Base-by-base conservation (phyloP, 2,797 vertebrate species). In the Lophotriccus pileatus region DNA sequence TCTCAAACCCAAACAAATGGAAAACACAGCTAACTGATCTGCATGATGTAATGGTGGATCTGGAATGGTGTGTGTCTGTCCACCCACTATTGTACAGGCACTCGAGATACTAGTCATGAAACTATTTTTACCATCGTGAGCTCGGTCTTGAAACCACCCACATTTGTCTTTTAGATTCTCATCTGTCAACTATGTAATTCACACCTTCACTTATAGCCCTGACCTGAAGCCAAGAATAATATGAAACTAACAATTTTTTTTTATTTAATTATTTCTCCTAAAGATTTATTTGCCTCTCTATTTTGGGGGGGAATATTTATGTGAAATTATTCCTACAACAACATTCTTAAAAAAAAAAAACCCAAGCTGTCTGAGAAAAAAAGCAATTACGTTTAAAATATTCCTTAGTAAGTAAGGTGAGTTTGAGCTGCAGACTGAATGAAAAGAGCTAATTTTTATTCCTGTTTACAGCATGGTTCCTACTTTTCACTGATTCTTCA, bases 131-230 rank as follows among this genome's bases (percentile, higher is more conserved):
- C 24, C 10, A 49, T 72, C 41, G 55, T 84, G 63, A 95, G 63
- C 59, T 87, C 75, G 77, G 66, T 91, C 88, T 93, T 95, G 73
- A 93, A 94, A 74, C 89, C 82, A 92, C 96, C 95, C 73, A 95
- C 95, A 85, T 82, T 94, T 89, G 88, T 91, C 93, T 96, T 96
- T 60, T 95, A 79, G 85, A 67, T 90, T 95, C 80, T 95, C 52
- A 93, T 91, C 86, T 96, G 95, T 88, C 94, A 96, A 66, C 14
- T 2, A 84, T 90, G 67, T 84, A 95, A 96, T 96, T 95, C 94
- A 74, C 94, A 93, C 77, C 77, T 94, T 95, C 62, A 59, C 49
- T 93, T 95, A 90, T 32, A 91, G 63, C 55, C 74, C 72, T 74
- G 83, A 90, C 84, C 77, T 73, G 84, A 89, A 88, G 77, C 86